Base-by-base conservation (phyloP, 2,888 invertebrate species). In the Mesoligia furuncula region DNA sequence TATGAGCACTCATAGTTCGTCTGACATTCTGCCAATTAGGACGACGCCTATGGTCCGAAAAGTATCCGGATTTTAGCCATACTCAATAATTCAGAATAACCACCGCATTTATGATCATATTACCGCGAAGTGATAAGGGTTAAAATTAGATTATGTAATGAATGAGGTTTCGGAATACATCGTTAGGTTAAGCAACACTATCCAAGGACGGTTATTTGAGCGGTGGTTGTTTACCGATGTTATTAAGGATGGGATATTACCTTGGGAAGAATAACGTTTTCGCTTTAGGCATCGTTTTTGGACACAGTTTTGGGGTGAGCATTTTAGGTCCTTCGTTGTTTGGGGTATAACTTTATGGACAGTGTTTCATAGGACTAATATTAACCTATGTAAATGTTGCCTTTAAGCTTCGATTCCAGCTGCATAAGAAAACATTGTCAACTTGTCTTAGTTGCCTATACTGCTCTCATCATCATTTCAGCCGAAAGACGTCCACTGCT, bases 111-210 rank as follows among this genome's bases (percentile, higher is more conserved):
- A 85, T 71, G 77, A 68, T 75, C 70, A 61, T 59, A 79, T 70
- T 51, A 80, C 75, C 59, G 62, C 69, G 59, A 77, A 78, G 66
- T 85, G 85, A 87, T 85, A 88, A 81, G 89, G 87, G 89, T 87
- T 85, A 89, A 89, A 80, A 86, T 88, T 88, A 85, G 77, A 82
- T 77, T 77, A 81, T 73, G 36, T 87, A 88, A 87, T 87, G 81
- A 88, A 89, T 87, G 81, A 88, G 87, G 88, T 84, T 80, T 89
- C 89, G 31, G 69, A 76, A 76, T 88, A 87, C 87, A 88, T 87
- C 88, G 83, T 88, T 87, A 82, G 70, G 80, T 81, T 85, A 85
- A 88, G 89, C 87, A 87, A 87, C 68, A 76, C 61, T 77, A 84
- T 68, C 80, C 86, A 80, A 79, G 77, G 86, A 64, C 76, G 67